Evolutionary conservation across 1,140 invertebrate genomes (phyloP).

Genomic region (Pseudomyrmex sp.): DNA sequence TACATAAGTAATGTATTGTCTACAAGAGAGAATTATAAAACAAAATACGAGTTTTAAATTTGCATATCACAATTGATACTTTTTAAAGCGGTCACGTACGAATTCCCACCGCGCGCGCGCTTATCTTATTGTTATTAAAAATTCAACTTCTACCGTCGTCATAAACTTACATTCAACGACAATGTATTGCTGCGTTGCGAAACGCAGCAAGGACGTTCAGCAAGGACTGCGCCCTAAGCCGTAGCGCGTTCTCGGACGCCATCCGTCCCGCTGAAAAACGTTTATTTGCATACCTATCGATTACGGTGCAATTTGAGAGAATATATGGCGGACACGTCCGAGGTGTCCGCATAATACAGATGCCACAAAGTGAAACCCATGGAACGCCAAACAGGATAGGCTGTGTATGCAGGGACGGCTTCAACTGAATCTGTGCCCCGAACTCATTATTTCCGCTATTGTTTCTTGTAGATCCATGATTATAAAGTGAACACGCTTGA

Average conservation of each 20-base stretch:
- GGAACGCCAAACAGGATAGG: constrained; percentile 34
- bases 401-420: constrained; percentile 36
- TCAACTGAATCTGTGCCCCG: constrained; percentile 14
- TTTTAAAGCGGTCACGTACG: background rate
- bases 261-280: constrained; percentile 33
- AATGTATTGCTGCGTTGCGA: constrained; percentile 31
- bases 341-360: constrained; percentile 71
- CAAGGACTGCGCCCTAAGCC: constrained; percentile 15
- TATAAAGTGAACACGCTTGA: background rate
- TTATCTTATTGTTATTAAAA: constrained; percentile 18
- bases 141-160: constrained; percentile 6
- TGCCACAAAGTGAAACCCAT: constrained; percentile 70
- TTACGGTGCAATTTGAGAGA: constrained; percentile 65
- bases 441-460: constrained; percentile 3
- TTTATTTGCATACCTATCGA: constrained; percentile 64
- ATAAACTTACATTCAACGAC: constrained; percentile 30
- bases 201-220: constrained; percentile 30
- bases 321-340: constrained; percentile 55
- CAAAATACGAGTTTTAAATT: background rate
- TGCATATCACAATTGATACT: constrained; percentile 15
- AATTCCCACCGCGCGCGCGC: background rate
- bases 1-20: background rate
- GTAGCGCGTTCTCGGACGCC: background rate
- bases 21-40: background rate
- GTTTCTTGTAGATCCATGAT: background rate